Evolutionary conservation across 92 coral and sea anemone species (phyloP), one percentile per base, ranked within the genome.

Genomic region (Micromussa lordhowensis): DNA sequence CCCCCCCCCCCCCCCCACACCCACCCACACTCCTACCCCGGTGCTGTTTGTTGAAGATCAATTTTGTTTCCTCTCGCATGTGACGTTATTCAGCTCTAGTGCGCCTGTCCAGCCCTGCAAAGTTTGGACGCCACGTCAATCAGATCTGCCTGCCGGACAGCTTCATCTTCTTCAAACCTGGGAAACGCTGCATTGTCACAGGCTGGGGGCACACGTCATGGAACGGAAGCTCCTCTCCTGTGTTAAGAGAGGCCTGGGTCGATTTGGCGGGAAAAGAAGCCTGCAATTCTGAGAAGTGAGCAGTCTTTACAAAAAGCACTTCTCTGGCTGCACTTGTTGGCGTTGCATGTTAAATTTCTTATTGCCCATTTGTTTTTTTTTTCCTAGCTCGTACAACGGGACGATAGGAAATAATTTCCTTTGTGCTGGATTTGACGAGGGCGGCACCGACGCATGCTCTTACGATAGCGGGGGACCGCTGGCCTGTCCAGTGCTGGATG

Each of bases 371-470:
- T 44, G 11, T 44, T 73, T 28, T 1, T 17, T 19, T 70, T 14
- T 54, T 18, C 48, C 51, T 77, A 98, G 99, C 36, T 98, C 99
- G 13, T 94, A 98, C 84, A 93, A 86, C 26, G 99, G 99, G 34
- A 91, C 92, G 58, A 93, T 98, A 86, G 93, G 91, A 48, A 81
- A 90, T n/a, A 85, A 95, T 31, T 98, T 98, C 61, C 87, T 98
- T 51, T 98, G 99, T n/a, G 99, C 99, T n/a, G 99, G 99, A 35
- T 98, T 90, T 85, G 92, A 93, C 66, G 99, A 98, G 85, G 99
- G 99, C 18, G 98, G 99, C 2, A 88, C 87, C 30, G 99, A 98
- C 91, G 96, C 98, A 69, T 98, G 99, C 91, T 89, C 91, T 29
- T 96, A 92, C 87, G 99, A 98, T 69, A 96, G 95, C 59, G 99